These are phyloP conservation scores for Bombus cullumanus DNA, from an alignment of 1,140 invertebrate genomes.

Conservation along the genomic window DNA sequence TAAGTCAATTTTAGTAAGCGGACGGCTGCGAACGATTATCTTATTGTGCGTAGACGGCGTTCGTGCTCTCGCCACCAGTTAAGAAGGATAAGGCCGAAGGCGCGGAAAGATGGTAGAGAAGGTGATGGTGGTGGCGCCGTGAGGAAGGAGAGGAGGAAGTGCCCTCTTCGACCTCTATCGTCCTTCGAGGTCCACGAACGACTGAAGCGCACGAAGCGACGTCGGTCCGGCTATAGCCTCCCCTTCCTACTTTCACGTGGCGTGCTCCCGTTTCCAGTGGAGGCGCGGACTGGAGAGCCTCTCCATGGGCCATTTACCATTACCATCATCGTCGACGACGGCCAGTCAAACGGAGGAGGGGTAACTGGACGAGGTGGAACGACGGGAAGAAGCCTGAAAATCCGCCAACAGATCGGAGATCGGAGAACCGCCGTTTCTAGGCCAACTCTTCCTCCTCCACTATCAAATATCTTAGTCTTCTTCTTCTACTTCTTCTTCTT, in stretches of 20 bases:
- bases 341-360: constrained; percentile 40
- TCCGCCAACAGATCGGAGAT: constrained; percentile 58
- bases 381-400: constrained; percentile 58
- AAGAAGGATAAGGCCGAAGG: constrained; percentile 27
- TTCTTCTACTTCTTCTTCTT: constrained; percentile 24
- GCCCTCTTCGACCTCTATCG: constrained; percentile 82
- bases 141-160: constrained; percentile 75
- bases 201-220: constrained; percentile 78
- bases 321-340: constrained; percentile 69
- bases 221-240: constrained; percentile 81
- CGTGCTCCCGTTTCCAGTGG: constrained; percentile 79
- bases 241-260: constrained; percentile 81
- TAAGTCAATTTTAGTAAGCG: constrained; percentile 35
- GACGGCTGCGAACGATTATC: constrained; percentile 38
- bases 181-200: constrained; percentile 83
- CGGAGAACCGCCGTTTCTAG: constrained; percentile 72
- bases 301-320: constrained; percentile 73
- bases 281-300: constrained; percentile 69
- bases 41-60: constrained; percentile 36
- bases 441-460: constrained; percentile 70
- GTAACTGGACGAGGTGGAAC: constrained; percentile 1
- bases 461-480: constrained; percentile 12
- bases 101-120: constrained; percentile 28
- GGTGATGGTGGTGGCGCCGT: constrained; percentile 31
- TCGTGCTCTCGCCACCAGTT: constrained; percentile 44